Conservation (phyloP, 37 sponge, comb jelly and placozoan genomes). For the Halisarca cf. caerulea region DNA sequence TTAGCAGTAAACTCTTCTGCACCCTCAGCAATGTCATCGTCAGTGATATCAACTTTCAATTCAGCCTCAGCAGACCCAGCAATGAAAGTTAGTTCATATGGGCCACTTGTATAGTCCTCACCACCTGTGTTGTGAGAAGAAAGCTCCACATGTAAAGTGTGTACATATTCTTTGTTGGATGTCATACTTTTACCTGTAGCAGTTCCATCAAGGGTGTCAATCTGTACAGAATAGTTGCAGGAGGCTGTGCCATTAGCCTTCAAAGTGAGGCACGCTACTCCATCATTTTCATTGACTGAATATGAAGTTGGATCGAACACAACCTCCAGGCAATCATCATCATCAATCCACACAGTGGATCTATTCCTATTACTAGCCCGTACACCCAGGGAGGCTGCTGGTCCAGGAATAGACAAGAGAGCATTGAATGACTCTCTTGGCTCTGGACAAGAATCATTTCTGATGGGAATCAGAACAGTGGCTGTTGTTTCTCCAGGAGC, state of each 20-base stretch:
- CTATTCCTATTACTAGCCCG: not conserved
- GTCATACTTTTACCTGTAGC: slow-evolving; percentile 9
- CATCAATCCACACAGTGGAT: slow-evolving; percentile 24
- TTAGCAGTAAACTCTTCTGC: not conserved
- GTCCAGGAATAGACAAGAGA: not conserved
- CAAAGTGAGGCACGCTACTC: not conserved
- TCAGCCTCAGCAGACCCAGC: too few species aligned
- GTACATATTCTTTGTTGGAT: too few species aligned
- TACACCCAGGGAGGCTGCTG: not conserved
- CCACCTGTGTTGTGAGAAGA: too few species aligned
- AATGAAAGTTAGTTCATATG: too few species aligned
- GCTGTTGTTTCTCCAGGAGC: not conserved
- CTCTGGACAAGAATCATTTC: slow-evolving; percentile 29
- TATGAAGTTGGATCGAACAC: not conserved
- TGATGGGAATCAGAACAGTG: slow-evolving; percentile 6
- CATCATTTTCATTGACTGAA: slow-evolving; percentile 23
- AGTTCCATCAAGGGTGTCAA: not conserved
- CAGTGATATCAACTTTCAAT: too few species aligned
- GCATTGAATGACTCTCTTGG: slow-evolving; percentile 10
- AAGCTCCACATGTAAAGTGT: too few species aligned
- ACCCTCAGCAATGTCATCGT: not conserved
- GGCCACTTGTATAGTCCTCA: too few species aligned
- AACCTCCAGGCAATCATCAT: slow-evolving; percentile 33
- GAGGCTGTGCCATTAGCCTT: not conserved
- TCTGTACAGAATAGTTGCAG: not conserved